Base-by-base conservation (phyloP, 1,140 invertebrate species). In the Lucilia sericata region DNA sequence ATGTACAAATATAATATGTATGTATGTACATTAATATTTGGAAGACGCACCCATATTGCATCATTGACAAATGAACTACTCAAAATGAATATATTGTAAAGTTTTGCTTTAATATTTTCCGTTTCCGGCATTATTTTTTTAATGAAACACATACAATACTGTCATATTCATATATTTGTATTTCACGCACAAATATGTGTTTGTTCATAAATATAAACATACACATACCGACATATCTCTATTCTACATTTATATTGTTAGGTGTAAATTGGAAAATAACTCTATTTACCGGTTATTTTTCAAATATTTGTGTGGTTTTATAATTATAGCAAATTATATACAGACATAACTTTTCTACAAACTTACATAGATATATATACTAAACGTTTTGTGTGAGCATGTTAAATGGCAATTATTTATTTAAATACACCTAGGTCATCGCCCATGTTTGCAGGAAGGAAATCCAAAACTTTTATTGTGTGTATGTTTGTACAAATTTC, bases 1-100 rank as follows among this genome's bases (percentile, higher is more conserved):
- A 60, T 14, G 51, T 60, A 17, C 17, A n/a, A 14, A 60, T 13
- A 60, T 60, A 60, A n/a, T 30, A 30, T 30, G 25, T 30, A 30
- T 30, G 25, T 30, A 3, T 3, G 3, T n/a, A n/a, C 5, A 60
- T 17, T n/a, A 7, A 60, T n/a, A 60, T 14, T 60, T 60, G 14
- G 55, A 60, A n/a, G 55, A 60, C 55, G 55, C 55, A 60, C 55
- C 55, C 55, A 60, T 60, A 60, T 60, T 60, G 55, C 55, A 60
- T 60, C 55, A 60, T 60, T 60, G 55, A 4, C 55, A 2, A 60
- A 42, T 42, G 10, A 42, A 42, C 7, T n/a, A 60, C 14, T 17
- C 7, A 60, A 60, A 60, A 2, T 60, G 8, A 60, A n/a, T 60
- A 14, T 4, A 4, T 42, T 42, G 42, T 42, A 2, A 42, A 42